Evolutionary conservation across 2,888 invertebrate species (phyloP), one percentile per base, ranked within the genome.

Genomic region (Synergus japonicus): DNA sequence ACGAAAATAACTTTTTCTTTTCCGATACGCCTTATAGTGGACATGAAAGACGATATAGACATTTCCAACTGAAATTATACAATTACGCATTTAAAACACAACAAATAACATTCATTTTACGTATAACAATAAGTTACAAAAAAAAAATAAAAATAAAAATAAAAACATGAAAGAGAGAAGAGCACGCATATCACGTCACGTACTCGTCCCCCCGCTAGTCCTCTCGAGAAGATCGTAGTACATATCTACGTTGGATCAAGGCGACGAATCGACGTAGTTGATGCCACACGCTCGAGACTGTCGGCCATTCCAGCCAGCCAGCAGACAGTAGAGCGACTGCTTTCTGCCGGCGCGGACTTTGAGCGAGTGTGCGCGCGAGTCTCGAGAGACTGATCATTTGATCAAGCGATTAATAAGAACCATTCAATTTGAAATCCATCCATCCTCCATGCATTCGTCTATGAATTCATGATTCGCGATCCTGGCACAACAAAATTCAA

Each of bases 241-340:
- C 22, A 29, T 60, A 60, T 60, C 60, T 22, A 10, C 22, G 10
- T 60, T 60, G 60, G 12, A 60, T 60, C 60, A 10, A 58, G 22
- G 60, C 60, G 60, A 60, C 60, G 60, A 60, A 60, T 22, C 22
- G 60, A 60, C 60, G 18, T 29, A 29, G 2, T 60, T 18, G 12
- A 84, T 83, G 82, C 83, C 82, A 79, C 82, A 79, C 78, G 63
- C 69, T 54, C 69, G 37, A 37, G 54, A 73, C 69, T 73, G 54
- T 73, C 69, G 69, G 49, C 49, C 46, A 49, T 78, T 63, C 83
- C 22, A 29, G 22, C 22, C 84, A 81, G 81, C 83, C 85, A 29
- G 79, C 82, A 81, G 84, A 80, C 88, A 89, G 89, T 89, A 86
- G 84, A 85, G 82, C 85, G 85, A 85, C 83, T 82, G 89, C 89